These are phyloP conservation scores for Clarias batrachus DNA, from an alignment of 2,113 vertebrate genomes.

Conservation along the genomic window DNA sequence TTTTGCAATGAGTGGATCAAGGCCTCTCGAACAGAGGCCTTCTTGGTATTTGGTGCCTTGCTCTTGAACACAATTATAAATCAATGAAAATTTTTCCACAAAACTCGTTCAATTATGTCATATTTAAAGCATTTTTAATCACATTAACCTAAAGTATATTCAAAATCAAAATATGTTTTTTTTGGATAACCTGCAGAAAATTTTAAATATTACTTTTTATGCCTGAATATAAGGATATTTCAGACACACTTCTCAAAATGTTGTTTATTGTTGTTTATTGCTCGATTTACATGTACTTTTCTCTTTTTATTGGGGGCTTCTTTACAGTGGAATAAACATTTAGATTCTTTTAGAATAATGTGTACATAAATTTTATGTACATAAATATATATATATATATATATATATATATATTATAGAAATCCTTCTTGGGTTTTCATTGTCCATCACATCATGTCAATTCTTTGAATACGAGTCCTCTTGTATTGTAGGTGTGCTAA, in stretches of 20 bases:
- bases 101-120: not conserved
- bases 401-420: not conserved
- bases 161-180: not conserved
- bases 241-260: not conserved
- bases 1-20: too few relatives aligned
- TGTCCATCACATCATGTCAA: not conserved
- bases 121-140: not conserved
- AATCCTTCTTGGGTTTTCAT: not conserved
- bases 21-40: too few relatives aligned
- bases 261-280: not conserved
- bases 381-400: too few relatives aligned
- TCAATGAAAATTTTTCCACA: too few relatives aligned
- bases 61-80: too few relatives aligned
- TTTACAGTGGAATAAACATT: not conserved
- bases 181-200: not conserved
- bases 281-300: not conserved
- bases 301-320: not conserved
- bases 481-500: slow-evolving; percentile 18
- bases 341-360: not conserved
- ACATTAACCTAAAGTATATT: not conserved
- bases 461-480: slow-evolving; percentile 6
- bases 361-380: too few relatives aligned
- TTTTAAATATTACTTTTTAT: not conserved
- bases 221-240: not conserved
- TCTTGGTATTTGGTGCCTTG: too few relatives aligned